Conservation (phyloP, 1,140 invertebrate genomes). For the Dinothrombium tinctorium region DNA sequence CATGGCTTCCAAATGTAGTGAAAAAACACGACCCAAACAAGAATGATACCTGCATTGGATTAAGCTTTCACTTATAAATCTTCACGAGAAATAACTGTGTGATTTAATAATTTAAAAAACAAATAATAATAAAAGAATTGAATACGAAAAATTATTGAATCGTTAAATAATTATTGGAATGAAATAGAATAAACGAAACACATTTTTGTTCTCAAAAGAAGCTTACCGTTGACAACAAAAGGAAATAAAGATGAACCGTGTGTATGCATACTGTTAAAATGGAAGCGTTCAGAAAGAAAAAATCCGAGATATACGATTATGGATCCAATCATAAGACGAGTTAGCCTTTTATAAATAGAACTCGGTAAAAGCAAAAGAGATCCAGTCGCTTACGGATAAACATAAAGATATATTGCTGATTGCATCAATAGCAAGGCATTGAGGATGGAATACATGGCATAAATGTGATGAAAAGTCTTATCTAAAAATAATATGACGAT, state of each 20-base stretch:
- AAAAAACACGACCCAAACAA: constrained; percentile 4
- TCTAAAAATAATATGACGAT: neutral
- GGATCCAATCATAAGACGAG: neutral
- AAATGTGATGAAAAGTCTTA: neutral
- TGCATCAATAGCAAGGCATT: constrained; percentile 5
- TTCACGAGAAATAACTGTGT: too few species aligned
- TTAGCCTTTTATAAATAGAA: neutral
- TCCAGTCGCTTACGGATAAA: constrained; percentile 2
- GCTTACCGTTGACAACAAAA: neutral
- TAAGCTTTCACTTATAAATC: neutral
- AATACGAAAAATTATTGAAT: too few species aligned
- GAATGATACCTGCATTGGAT: neutral
- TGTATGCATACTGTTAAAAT: neutral
- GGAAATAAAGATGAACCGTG: neutral
- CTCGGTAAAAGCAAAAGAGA: neutral
- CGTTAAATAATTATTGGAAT: too few species aligned
- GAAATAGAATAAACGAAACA: neutral
- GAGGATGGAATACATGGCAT: neutral
- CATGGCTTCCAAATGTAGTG: constrained; percentile 8
- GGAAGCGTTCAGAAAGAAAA: neutral
- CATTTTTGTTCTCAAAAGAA: neutral
- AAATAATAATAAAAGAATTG: too few species aligned
- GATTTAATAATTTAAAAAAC: too few species aligned
- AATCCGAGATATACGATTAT: neutral
- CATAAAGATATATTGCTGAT: constrained; percentile 5